These are phyloP conservation scores for Urocolius indicus DNA, from an alignment of 2,113 vertebrate species.

Conservation along the genomic window DNA sequence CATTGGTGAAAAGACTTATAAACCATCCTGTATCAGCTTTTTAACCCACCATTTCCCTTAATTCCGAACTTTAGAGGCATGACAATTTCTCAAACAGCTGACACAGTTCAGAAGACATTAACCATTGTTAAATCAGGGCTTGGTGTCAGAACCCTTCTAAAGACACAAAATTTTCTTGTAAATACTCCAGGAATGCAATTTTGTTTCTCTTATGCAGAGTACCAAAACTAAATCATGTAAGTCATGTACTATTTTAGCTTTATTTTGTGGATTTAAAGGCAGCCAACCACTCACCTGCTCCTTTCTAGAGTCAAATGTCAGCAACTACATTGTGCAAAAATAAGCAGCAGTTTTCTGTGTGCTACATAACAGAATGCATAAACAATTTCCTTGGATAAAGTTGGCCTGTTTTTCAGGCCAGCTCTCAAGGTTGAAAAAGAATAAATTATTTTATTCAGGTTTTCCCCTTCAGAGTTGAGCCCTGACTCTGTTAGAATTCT, in stretches of 20 bases:
- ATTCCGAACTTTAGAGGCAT: not conserved
- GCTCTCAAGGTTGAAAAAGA: slow-evolving; percentile 20
- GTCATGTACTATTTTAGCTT: not conserved
- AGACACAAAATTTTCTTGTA: not conserved
- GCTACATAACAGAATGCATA: not conserved
- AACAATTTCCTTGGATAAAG: not conserved
- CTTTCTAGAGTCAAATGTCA: not conserved
- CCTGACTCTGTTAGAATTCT: not conserved
- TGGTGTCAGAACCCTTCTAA: not conserved
- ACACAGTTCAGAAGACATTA: not conserved
- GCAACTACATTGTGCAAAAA: not conserved
- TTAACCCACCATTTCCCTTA: not conserved
- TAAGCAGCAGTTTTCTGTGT: not conserved
- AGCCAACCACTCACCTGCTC: not conserved
- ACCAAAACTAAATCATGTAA: not conserved
- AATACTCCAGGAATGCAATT: fast-evolving
- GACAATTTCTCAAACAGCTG: not conserved
- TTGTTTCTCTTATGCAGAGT: not conserved
- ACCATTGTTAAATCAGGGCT: not conserved
- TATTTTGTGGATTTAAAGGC: not conserved
- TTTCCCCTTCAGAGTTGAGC: slow-evolving; percentile 15
- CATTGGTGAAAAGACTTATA: not conserved
- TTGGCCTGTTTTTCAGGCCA: slow-evolving; percentile 15
- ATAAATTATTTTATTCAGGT: slow-evolving; percentile 15
- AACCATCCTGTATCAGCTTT: not conserved